A percentile compares a stretch with the other conserved stretches of the same genome.
These are phyloP conservation scores for Phyllotreta cruciferae DNA, from an alignment of 2,888 invertebrate species.

Conservation along the genomic window DNA sequence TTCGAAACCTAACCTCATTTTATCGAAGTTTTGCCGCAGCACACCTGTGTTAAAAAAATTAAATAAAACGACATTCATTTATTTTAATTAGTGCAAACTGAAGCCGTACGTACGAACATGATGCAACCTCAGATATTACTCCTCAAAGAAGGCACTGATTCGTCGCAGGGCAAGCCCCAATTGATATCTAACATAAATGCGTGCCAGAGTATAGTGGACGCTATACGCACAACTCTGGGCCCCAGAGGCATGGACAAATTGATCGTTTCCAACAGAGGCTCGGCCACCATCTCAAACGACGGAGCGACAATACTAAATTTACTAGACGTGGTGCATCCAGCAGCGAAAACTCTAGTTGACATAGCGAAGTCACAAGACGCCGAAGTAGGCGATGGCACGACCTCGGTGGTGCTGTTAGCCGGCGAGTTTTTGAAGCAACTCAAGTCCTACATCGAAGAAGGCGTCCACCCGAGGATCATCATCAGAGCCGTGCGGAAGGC, in stretches of 20 bases:
- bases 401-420: slow-evolving; percentile 94
- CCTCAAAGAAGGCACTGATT: slow-evolving; percentile 97
- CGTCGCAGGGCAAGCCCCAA: slow-evolving; percentile 94
- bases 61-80: no score
- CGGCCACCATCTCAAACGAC: slow-evolving; percentile 98
- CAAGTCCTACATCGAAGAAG: slow-evolving; percentile 96
- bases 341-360: slow-evolving; percentile 96
- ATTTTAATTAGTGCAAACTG: no score
- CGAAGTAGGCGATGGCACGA: slow-evolving; percentile 99
- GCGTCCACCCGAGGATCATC: slow-evolving; percentile 92
- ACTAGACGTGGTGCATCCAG: slow-evolving; percentile 96
- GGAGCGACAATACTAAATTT: slow-evolving; percentile 99
- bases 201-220: slow-evolving; percentile 93
- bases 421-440: slow-evolving; percentile 95
- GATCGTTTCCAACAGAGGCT: slow-evolving; percentile 88
- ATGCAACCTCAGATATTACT: slow-evolving; percentile 96
- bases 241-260: slow-evolving; percentile 99
- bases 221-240: slow-evolving; percentile 95
- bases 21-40: no score
- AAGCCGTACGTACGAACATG: no score
- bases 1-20: no score
- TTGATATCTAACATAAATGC: slow-evolving; percentile 97
- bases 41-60: no score
- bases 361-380: slow-evolving; percentile 99
- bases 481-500: slow-evolving; percentile 89